phyloP scores from a whole-genome alignment of 2,113 vertebrate genomes.

The Aldabrachelys gigantea region DNA sequence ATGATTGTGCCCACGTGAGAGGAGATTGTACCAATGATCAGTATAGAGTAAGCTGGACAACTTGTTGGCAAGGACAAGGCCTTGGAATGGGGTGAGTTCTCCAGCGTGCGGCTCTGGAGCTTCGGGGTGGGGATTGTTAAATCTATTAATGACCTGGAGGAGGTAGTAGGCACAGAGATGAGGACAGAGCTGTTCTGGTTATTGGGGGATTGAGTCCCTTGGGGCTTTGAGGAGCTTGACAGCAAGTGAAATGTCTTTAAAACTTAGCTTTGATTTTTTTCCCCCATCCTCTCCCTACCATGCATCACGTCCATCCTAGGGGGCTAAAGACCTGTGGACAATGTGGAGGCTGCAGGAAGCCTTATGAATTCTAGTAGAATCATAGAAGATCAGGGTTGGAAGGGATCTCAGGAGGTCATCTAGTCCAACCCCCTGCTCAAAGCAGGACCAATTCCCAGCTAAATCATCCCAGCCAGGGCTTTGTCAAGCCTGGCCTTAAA shows the following conservation, averaged over 20 bases:
- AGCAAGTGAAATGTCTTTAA: neutral
- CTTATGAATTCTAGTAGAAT: neutral
- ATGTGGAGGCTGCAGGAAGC: neutral
- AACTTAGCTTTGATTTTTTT: neutral
- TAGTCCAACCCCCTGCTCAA: too few species aligned
- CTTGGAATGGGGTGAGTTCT: neutral
- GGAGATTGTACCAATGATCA: neutral
- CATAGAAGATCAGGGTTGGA: too few species aligned
- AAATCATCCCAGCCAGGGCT: too few species aligned
- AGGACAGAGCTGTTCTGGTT: neutral
- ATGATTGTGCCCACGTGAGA: neutral
- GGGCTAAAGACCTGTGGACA: neutral
- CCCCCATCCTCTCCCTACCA: neutral
- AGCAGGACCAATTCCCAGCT: too few species aligned
- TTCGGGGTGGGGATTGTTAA: neutral
- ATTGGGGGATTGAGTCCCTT: too few species aligned
- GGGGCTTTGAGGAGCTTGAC: neutral
- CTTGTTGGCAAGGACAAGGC: neutral
- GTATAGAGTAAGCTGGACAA: neutral
- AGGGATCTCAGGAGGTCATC: too few species aligned
- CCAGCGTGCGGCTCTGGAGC: too few species aligned
- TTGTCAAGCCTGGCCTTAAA: too few species aligned
- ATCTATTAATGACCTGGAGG: neutral
- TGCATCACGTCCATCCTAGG: neutral
- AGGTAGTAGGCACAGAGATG: neutral